Evolutionary conservation across 2,888 invertebrate species (phyloP), one percentile per base, ranked within the genome.

Genomic region (Clanis bilineata): DNA sequence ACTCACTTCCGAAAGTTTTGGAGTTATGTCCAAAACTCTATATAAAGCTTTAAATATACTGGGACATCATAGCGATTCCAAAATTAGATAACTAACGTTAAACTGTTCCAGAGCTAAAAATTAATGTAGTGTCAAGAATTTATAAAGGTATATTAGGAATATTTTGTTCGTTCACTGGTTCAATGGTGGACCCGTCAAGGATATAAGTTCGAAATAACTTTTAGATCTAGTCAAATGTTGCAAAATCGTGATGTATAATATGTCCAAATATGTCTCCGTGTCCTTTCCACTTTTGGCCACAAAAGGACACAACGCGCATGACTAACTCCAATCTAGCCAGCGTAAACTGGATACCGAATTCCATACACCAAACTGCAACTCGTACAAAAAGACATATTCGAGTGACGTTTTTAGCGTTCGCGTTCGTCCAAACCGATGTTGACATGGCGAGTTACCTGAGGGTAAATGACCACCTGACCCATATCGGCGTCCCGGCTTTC

Each of bases 401-500:
- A 43, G 56, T 56, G 10, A 56, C 36, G n/a, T 56, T 56, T 56
- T 56, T 28, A 32, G 22, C 22, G 45, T 56, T 15, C n/a, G n/a
- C n/a, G 36, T 39, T 39, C 58, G 38, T 25, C 47, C 58, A 60
- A 71, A 76, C 71, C 73, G 74, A 74, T 51, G 76, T 74, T 70
- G 76, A 70, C 77, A 74, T 75, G 70, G 72, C 71, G 71, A 69
- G 75, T 77, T 79, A 86, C 86, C 86, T 84, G 84, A 78, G 85
- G 89, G 91, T 91, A 90, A 90, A 90, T 83, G 89, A 86, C 90
- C 90, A 90, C 85, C 80, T 90, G 90, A 90, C 91, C 91, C 83
- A 91, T 90, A 90, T 90, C 79, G 73, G 72, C 74, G 77, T 80
- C 81, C 83, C 85, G 80, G 87, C 90, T 90, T 90, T 90, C 89